Evolutionary conservation across 2,888 invertebrate species (phyloP), one percentile per base, ranked within the genome.

Genomic region (Leucania comma): DNA sequence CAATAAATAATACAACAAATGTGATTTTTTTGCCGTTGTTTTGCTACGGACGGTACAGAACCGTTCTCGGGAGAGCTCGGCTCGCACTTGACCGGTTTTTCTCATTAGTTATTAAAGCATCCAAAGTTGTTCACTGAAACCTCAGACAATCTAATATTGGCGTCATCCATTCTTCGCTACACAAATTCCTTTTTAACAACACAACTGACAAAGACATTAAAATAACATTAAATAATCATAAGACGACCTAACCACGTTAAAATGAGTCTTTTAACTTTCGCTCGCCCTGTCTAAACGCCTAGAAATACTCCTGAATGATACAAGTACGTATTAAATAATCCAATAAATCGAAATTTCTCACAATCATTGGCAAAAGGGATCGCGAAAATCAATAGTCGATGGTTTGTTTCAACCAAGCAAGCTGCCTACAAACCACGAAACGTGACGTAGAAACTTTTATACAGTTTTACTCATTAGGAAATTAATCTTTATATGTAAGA

Each of bases 311-410:
- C 5, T 29, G 22, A 67, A 48, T 26, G 6, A 0, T 53, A 35
- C 17, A 56, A 63, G 63, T 60, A 48, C 46, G 38, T 50, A 61
- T 51, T 68, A 50, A 70, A 71, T 75, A 78, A 75, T 88, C 91
- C 93, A 92, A 95, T 94, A 94, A 94, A 95, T 94, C 94, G 94
- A 94, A 93, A 74, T 83, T 68, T 63, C 48, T 38, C 68, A 81
- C 82, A 86, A 86, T 87, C 88, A 81, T 84, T 69, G 78, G 65
- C 35, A 64, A 68, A 72, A 72, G 88, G 87, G 94, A 94, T 94
- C 94, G 91, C 89, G 75, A 90, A 92, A 93, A 95, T 94, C 94
- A 95, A 94, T 94, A 94, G 93, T 93, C 93, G 92, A 93, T 93
- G 91, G 87, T 87, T 87, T 85, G 87, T 88, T 89, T 84, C 86